Percentiles rank a stretch among this genome's conserved stretches.
phyloP scores from a whole-genome alignment of 2,797 vertebrate genomes.

The Pelobates cultripes region DNA sequence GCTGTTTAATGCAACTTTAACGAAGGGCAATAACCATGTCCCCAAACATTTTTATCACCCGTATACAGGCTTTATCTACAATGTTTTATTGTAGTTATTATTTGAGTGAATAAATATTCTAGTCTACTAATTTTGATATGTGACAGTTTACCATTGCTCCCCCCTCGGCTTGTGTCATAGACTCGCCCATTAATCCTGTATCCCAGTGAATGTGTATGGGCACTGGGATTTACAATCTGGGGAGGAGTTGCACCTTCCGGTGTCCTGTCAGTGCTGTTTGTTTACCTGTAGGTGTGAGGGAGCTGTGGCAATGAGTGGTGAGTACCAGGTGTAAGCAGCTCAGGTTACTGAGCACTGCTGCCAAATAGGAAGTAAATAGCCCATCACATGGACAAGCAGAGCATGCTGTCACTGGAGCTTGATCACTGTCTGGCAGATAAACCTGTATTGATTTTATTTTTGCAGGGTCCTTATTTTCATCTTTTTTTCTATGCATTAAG shows the following conservation, averaged over 20 bases:
- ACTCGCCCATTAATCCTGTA: neutral
- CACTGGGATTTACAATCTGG: constrained; percentile 26
- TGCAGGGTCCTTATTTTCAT: too few relatives aligned
- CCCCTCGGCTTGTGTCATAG: neutral
- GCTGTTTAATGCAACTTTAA: neutral
- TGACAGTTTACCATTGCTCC: neutral
- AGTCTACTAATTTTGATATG: neutral
- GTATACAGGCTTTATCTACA: too few relatives aligned
- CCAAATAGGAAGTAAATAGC: too few relatives aligned
- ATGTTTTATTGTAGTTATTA: neutral
- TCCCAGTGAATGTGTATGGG: constrained; percentile 34
- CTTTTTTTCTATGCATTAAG: too few relatives aligned
- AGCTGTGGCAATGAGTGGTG: constrained; percentile 42
- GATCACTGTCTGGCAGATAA: too few relatives aligned
- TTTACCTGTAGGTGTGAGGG: constrained; percentile 10
- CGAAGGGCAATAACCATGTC: too few relatives aligned
- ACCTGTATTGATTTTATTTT: too few relatives aligned
- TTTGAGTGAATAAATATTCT: too few relatives aligned
- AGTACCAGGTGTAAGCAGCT: neutral
- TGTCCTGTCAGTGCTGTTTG: constrained; percentile 34
- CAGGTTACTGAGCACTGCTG: too few relatives aligned
- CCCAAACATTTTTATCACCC: neutral
- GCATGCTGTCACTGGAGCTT: too few relatives aligned
- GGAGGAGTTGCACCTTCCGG: constrained; percentile 40
- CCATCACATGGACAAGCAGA: too few relatives aligned